Conservation (phyloP, 2,113 vertebrate genomes). For the Addax nasomaculatus region DNA sequence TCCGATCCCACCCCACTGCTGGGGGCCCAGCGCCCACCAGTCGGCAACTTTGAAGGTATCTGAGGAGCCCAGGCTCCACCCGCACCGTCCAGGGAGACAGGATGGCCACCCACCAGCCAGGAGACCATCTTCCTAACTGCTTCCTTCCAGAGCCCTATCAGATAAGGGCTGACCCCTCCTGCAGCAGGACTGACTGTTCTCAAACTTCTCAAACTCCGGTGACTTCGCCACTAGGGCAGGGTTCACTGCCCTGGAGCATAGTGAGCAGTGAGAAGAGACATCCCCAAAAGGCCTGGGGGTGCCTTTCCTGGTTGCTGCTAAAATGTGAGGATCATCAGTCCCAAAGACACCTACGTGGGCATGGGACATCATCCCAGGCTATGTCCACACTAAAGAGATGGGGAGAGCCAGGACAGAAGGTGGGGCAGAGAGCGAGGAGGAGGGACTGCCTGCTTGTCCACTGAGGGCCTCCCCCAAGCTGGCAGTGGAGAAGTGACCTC, state of each 20-base stretch:
- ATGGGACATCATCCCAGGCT: neutral
- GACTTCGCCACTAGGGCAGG: too few species aligned
- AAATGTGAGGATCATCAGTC: neutral
- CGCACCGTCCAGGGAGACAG: neutral
- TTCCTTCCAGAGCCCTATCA: neutral
- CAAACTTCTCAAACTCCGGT: neutral
- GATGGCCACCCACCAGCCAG: neutral
- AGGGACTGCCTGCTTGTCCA: neutral
- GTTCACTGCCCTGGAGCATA: neutral
- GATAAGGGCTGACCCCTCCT: too few species aligned
- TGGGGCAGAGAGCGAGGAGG: rapidly evolving
- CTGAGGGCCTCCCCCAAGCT: too few species aligned
- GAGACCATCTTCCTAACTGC: neutral
- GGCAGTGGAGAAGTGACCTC: rapidly evolving
- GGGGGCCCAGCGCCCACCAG: rapidly evolving
- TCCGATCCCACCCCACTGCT: neutral
- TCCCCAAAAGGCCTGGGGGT: neutral
- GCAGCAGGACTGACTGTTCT: neutral
- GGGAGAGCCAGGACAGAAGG: neutral
- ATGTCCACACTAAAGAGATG: rapidly evolving
- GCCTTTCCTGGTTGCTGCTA: neutral
- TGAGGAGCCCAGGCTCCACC: neutral
- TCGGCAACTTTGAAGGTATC: rapidly evolving
- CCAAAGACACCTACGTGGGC: neutral
- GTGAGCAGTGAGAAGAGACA: neutral